Evolutionary conservation across 2,888 invertebrate genomes (phyloP).

Genomic region (Alviniconcha strummeri): DNA sequence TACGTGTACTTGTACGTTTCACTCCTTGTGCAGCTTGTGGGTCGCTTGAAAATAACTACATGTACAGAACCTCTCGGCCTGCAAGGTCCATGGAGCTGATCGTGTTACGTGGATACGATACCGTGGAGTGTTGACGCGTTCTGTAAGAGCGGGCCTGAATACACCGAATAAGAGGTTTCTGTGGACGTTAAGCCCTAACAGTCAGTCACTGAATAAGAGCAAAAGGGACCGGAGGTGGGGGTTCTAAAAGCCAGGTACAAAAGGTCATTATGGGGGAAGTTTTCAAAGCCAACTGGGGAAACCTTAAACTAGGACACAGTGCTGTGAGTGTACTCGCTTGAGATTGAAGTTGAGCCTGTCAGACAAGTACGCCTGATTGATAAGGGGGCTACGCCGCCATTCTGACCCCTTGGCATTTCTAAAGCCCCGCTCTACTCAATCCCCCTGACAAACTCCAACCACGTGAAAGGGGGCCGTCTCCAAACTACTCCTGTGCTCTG

Average conservation of each 20-base stretch:
- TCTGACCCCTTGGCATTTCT: conserved; percentile 26
- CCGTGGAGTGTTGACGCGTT: too few relatives aligned
- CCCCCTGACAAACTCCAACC: background rate
- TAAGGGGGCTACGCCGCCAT: conserved; percentile 27
- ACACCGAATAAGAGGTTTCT: too few relatives aligned
- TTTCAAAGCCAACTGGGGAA: too few relatives aligned
- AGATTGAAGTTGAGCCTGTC: conserved; percentile 26
- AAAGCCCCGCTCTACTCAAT: background rate
- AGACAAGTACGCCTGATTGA: conserved; percentile 32
- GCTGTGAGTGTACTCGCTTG: background rate
- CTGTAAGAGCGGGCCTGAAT: too few relatives aligned
- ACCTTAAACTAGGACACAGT: background rate
- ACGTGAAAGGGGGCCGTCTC: conserved; percentile 26
- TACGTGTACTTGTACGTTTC: too few relatives aligned
- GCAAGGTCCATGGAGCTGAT: too few relatives aligned
- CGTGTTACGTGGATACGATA: too few relatives aligned
- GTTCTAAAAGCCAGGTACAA: background rate
- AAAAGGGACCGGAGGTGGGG: background rate
- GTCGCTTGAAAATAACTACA: too few relatives aligned
- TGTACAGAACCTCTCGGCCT: too few relatives aligned
- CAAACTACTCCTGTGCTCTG: background rate
- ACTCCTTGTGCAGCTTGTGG: too few relatives aligned
- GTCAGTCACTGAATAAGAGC: background rate
- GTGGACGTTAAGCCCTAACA: too few relatives aligned
- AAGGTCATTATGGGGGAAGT: background rate